Evolutionary conservation across 2,888 invertebrate species (phyloP).

Genomic region (Nemoura dubitans): DNA sequence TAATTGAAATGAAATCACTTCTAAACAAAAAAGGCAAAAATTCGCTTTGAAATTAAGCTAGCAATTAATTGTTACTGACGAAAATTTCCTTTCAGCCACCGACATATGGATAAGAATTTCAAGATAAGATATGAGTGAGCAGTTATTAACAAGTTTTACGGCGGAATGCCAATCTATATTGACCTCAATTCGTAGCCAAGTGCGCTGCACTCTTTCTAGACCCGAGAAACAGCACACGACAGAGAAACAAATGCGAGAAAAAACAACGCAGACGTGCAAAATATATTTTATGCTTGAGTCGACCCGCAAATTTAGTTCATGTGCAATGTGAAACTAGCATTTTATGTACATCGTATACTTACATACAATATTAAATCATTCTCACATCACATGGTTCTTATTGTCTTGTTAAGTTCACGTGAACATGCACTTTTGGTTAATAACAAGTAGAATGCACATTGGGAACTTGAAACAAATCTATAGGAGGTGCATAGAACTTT

Average conservation of each 20-base stretch:
- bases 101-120: background rate
- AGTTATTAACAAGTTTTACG: slow-evolving; percentile 1
- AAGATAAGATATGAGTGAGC: background rate
- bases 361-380: too few species aligned
- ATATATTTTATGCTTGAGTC: background rate
- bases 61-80: background rate
- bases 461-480: too few species aligned
- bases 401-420: too few species aligned
- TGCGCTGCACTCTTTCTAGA: background rate
- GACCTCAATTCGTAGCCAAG: background rate
- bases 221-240: background rate
- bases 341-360: too few species aligned
- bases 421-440: too few species aligned
- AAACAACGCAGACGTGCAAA: background rate
- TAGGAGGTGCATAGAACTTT: too few species aligned
- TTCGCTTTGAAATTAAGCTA: background rate
- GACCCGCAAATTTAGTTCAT: too few species aligned
- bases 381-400: too few species aligned
- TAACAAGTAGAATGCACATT: too few species aligned
- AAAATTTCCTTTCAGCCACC: background rate
- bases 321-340: too few species aligned
- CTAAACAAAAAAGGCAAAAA: background rate
- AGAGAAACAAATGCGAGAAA: background rate
- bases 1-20: background rate
- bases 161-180: slow-evolving; percentile 7